Percentiles rank a stretch among this genome's conserved stretches.
phyloP scores from a whole-genome alignment of 2,888 invertebrate species.

The Drosophila paranaensis region DNA sequence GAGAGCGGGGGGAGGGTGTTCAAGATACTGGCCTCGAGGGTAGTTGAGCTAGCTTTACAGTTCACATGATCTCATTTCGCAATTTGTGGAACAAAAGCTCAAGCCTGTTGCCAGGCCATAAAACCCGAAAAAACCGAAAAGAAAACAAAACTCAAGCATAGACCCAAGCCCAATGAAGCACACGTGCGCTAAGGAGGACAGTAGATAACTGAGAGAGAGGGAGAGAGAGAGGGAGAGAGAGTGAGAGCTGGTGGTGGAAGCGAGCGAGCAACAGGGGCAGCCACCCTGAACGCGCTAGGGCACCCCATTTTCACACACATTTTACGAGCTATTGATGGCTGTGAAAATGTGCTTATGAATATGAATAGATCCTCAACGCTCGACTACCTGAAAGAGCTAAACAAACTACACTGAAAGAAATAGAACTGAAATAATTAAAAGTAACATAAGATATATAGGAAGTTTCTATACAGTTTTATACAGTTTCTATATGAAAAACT shows the following conservation, averaged over 20 bases:
- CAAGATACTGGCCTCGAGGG: not conserved
- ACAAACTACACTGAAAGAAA: constrained; percentile 8
- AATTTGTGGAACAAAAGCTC: constrained; percentile 46
- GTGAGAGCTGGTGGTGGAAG: not conserved
- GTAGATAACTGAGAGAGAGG: not conserved
- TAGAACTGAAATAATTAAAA: not conserved
- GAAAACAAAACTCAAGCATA: not conserved
- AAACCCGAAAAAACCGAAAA: constrained; percentile 3
- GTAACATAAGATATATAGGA: too few species aligned
- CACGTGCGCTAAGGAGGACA: constrained; percentile 44
- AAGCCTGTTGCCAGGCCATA: constrained; percentile 44
- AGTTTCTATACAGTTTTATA: not conserved
- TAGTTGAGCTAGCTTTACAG: constrained; percentile 20
- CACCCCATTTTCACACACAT: constrained; percentile 74
- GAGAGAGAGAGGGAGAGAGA: not conserved
- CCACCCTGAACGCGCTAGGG: constrained; percentile 60
- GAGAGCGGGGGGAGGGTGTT: not conserved
- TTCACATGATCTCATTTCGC: constrained; percentile 57
- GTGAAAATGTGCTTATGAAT: constrained; percentile 77
- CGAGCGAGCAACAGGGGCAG: constrained; percentile 29
- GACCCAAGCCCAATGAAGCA: constrained; percentile 1
- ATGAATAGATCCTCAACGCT: constrained; percentile 59
- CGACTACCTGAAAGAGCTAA: constrained; percentile 42
- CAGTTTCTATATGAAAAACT: too few species aligned
- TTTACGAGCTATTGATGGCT: constrained; percentile 78